These are phyloP conservation scores for Temnothorax curvispinosus DNA, from an alignment of 1,140 invertebrate species.

Conservation along the genomic window DNA sequence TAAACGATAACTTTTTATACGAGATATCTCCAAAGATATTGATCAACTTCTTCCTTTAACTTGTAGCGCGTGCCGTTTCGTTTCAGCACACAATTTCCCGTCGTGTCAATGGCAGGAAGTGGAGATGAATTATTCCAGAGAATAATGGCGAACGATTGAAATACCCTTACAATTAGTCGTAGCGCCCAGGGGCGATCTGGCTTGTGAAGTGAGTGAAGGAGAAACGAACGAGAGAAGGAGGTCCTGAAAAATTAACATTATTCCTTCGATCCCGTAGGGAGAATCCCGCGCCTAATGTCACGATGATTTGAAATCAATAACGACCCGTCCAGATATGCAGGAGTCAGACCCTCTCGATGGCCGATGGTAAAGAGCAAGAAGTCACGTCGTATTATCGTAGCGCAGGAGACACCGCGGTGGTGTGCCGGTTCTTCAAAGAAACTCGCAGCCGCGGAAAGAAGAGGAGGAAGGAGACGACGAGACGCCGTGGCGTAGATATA, in stretches of 20 bases:
- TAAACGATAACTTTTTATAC: slow-evolving; percentile 44
- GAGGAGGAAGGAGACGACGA: background rate
- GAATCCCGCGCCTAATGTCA: slow-evolving; percentile 67
- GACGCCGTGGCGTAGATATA: slow-evolving; percentile 1
- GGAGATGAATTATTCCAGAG: slow-evolving; percentile 76
- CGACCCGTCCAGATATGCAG: slow-evolving; percentile 60
- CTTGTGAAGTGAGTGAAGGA: slow-evolving; percentile 10
- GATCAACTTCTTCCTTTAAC: background rate
- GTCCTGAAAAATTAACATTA: slow-evolving; percentile 80
- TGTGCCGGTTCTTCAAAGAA: slow-evolving; percentile 64
- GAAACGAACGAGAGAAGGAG: slow-evolving; percentile 43
- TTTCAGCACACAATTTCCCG: slow-evolving; percentile 67
- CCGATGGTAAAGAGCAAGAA: slow-evolving; percentile 45
- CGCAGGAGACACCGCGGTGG: slow-evolving; percentile 54
- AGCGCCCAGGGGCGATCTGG: slow-evolving; percentile 13
- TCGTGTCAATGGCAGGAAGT: slow-evolving; percentile 71
- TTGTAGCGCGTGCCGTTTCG: slow-evolving; percentile 25
- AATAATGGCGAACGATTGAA: slow-evolving; percentile 76
- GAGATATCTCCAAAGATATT: slow-evolving; percentile 13
- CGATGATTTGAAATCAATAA: slow-evolving; percentile 82
- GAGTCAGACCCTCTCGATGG: slow-evolving; percentile 48
- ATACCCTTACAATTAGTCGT: slow-evolving; percentile 73
- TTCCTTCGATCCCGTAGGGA: slow-evolving; percentile 25
- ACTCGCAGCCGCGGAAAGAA: background rate
- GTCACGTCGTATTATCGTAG: slow-evolving; percentile 43